Conservation (phyloP, 2,888 invertebrate genomes). For the Caenorhabditis sp. region DNA sequence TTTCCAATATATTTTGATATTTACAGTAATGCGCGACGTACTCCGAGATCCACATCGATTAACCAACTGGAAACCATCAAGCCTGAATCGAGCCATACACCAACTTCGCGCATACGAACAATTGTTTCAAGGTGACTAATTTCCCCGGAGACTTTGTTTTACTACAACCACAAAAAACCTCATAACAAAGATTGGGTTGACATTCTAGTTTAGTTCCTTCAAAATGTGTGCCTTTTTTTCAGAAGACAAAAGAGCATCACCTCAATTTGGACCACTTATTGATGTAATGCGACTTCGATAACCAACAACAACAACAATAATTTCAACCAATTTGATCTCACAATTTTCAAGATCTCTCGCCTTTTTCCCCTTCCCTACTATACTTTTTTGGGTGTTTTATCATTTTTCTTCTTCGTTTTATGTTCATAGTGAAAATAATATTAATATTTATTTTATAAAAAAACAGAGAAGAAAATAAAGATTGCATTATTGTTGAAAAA, state of each 20-base stretch:
- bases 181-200: too few relatives aligned
- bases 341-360: background rate
- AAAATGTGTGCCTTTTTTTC: background rate
- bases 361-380: background rate
- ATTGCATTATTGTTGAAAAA: background rate
- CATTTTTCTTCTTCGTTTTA: background rate
- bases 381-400: background rate
- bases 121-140: slow-evolving; percentile 41
- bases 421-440: background rate
- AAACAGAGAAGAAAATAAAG: background rate
- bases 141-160: background rate
- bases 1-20: too few relatives aligned
- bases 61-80: slow-evolving; percentile 46
- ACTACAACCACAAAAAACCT: background rate
- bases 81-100: slow-evolving; percentile 45
- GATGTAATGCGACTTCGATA: slow-evolving; percentile 22
- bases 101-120: slow-evolving; percentile 51
- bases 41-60: slow-evolving; percentile 50
- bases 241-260: slow-evolving; percentile 34
- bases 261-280: slow-evolving; percentile 19
- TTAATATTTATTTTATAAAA: background rate
- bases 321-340: slow-evolving; percentile 15
- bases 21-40: slow-evolving; percentile 48
- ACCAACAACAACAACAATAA: slow-evolving; percentile 9
- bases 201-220: background rate